These are phyloP conservation scores for Drosophila fulvimacula DNA, from an alignment of 2,888 invertebrate genomes.

Conservation along the genomic window DNA sequence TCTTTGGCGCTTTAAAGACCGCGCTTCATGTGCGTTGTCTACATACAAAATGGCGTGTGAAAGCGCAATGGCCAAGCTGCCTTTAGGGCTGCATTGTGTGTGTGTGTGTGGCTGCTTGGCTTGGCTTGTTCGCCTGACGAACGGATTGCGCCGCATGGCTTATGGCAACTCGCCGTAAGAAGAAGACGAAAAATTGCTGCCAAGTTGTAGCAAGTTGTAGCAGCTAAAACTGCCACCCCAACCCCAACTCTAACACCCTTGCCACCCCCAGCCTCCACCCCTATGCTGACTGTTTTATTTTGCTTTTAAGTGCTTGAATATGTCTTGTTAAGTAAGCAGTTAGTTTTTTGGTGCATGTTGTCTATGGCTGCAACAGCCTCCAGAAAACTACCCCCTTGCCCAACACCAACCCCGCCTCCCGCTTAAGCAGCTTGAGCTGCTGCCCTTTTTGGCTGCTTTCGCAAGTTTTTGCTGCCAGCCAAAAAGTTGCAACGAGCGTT, in stretches of 20 bases:
- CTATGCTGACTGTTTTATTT: slow-evolving; percentile 63
- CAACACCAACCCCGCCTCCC: not conserved
- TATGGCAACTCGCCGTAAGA: slow-evolving; percentile 28
- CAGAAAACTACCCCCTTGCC: not conserved
- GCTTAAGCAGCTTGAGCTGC: slow-evolving; percentile 7
- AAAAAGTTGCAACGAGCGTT: slow-evolving; percentile 65
- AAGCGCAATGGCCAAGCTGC: slow-evolving; percentile 32
- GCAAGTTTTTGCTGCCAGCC: slow-evolving; percentile 54
- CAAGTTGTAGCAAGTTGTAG: slow-evolving; percentile 53
- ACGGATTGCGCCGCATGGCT: slow-evolving; percentile 51
- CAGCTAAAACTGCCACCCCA: slow-evolving; percentile 23
- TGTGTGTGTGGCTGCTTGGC: not conserved
- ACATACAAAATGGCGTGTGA: slow-evolving; percentile 56
- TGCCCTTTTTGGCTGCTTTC: slow-evolving; percentile 20
- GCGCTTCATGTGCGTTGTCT: slow-evolving; percentile 44
- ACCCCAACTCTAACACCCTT: not conserved
- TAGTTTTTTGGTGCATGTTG: slow-evolving; percentile 73
- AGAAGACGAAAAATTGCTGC: slow-evolving; percentile 12
- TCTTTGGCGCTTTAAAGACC: slow-evolving; percentile 1
- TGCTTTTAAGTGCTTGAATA: slow-evolving; percentile 80
- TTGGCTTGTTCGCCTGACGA: slow-evolving; percentile 38
- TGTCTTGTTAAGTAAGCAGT: slow-evolving; percentile 79
- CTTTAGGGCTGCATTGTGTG: not conserved
- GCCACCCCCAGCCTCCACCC: not conserved
- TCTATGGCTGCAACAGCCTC: slow-evolving; percentile 24